These are phyloP conservation scores for Andrena cerasifolii DNA, from an alignment of 1,140 invertebrate species.

Conservation along the genomic window DNA sequence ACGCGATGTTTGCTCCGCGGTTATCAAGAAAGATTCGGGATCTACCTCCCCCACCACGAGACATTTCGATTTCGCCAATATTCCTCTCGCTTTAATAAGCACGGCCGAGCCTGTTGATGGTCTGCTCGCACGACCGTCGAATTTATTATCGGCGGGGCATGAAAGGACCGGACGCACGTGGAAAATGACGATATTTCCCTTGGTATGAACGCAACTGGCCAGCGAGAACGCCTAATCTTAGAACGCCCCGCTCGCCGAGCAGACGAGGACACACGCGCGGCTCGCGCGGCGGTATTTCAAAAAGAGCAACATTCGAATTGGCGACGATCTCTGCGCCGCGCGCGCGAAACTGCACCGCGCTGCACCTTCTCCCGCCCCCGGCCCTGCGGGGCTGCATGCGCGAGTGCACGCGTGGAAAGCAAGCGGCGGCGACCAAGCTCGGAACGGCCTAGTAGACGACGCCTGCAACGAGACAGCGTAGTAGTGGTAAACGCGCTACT, in stretches of 20 bases:
- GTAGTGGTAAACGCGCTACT: constrained; percentile 69
- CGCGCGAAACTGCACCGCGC: constrained; percentile 6
- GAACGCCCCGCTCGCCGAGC: constrained; percentile 10
- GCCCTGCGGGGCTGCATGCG: not conserved
- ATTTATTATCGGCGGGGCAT: not conserved
- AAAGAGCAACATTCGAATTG: constrained; percentile 36
- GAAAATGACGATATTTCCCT: constrained; percentile 9
- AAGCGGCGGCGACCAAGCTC: not conserved
- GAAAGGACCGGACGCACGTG: not conserved
- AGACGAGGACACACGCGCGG: constrained; percentile 1
- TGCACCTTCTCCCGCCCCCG: no score
- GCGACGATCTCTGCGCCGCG: not conserved
- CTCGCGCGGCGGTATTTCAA: constrained; percentile 26
- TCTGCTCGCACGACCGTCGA: not conserved
- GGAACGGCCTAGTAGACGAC: constrained; percentile 22
- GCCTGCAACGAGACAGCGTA: constrained; percentile 1
- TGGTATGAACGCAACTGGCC: not conserved
- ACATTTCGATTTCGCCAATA: no score
- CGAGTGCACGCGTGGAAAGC: constrained; percentile 45
- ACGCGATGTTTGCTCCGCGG: no score
- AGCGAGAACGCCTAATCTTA: constrained; percentile 26
- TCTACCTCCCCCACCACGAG: no score
- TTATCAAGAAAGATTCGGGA: no score
- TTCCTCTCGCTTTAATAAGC: no score
- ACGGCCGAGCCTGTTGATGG: no score